phyloP scores from a whole-genome alignment of 2,113 vertebrate species.

The Bothrops jararaca region DNA sequence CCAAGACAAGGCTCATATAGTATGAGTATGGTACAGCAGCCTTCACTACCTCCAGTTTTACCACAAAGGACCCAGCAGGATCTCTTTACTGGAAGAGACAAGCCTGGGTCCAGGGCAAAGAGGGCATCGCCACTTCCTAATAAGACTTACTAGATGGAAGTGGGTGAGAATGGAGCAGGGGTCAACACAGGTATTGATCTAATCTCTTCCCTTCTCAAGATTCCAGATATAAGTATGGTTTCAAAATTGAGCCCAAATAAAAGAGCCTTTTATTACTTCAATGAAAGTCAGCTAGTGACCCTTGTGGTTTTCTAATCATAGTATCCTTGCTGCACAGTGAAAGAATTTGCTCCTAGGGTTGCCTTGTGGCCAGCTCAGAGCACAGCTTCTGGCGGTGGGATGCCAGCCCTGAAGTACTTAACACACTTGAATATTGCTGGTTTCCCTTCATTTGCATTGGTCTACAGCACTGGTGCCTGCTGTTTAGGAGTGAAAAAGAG shows the following conservation, averaged over 20 bases:
- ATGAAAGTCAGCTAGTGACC: neutral
- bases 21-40: constrained; percentile 58
- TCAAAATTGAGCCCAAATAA: constrained; percentile 19
- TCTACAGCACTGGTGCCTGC: constrained; percentile 74
- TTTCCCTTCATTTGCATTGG: constrained; percentile 78
- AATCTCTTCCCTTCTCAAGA: constrained; percentile 58
- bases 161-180: constrained; percentile 8
- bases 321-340: neutral
- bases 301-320: neutral
- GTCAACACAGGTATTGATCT: constrained; percentile 58
- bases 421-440: constrained; percentile 49
- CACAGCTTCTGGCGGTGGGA: neutral
- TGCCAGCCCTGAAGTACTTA: constrained; percentile 67
- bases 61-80: constrained; percentile 60
- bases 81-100: constrained; percentile 65
- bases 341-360: neutral
- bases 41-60: constrained; percentile 53
- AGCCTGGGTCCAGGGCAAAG: constrained; percentile 62
- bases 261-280: neutral
- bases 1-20: constrained; percentile 59
- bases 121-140: constrained; percentile 66
- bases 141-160: constrained; percentile 60
- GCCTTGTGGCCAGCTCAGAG: neutral
- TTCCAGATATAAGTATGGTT: neutral
- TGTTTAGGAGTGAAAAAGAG: constrained; percentile 66